Evolutionary conservation across 2,797 vertebrate species (phyloP).

Genomic region (Epinephelus awoara): DNA sequence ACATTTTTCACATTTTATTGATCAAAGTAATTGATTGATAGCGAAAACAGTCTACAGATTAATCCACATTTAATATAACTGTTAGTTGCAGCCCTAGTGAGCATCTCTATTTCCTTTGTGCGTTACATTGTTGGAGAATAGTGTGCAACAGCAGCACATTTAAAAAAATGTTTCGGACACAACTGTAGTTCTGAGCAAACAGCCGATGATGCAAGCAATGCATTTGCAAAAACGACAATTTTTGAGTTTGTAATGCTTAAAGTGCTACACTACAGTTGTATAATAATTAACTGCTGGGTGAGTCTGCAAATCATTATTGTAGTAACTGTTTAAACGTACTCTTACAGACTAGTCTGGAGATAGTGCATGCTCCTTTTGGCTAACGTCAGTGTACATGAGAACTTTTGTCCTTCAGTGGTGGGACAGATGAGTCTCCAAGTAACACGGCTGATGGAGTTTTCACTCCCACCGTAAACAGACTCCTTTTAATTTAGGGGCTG

Average conservation of each 20-base stretch:
- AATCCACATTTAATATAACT: too few species aligned
- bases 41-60: too few species aligned
- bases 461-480: slow-evolving; percentile 4
- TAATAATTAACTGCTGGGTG: slow-evolving; percentile 36
- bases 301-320: slow-evolving; percentile 28
- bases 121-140: background rate
- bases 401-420: slow-evolving; percentile 19
- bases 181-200: slow-evolving; percentile 20
- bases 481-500: slow-evolving; percentile 5
- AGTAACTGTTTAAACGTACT: slow-evolving; percentile 43
- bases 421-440: slow-evolving; percentile 6
- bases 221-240: slow-evolving; percentile 36
- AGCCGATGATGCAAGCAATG: slow-evolving; percentile 25
- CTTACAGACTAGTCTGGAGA: slow-evolving; percentile 34
- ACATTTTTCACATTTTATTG: too few species aligned
- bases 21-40: too few species aligned
- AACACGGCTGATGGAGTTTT: slow-evolving; percentile 29
- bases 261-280: slow-evolving; percentile 47
- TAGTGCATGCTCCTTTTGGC: slow-evolving; percentile 57
- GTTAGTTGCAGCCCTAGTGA: background rate
- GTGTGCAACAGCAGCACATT: background rate
- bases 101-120: background rate
- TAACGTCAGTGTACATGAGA: slow-evolving; percentile 23
- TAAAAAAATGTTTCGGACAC: slow-evolving; percentile 12
- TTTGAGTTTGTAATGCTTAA: slow-evolving; percentile 32